Evolutionary conservation across 2,797 vertebrate genomes (phyloP), one percentile per base, ranked within the genome.

Genomic region (Garrulus glandarius): DNA sequence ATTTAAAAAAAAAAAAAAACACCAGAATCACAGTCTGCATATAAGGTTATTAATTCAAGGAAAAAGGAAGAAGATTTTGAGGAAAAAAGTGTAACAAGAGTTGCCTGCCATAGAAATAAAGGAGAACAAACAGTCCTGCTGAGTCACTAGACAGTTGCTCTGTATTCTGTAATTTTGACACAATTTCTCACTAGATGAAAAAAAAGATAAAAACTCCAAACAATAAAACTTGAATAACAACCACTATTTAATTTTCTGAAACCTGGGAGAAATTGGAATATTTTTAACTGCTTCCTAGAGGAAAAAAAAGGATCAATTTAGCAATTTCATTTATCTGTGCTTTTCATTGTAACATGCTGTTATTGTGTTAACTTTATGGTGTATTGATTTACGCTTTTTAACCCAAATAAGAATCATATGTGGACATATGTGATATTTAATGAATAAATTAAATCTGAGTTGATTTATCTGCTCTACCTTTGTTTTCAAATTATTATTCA

Each of bases 371-470:
- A 68, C 90, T 95, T 91, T 44, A 46, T 80, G 24, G 26, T 87
- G 29, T 68, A 43, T 72, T 71, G n/a, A 47, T 41, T 95, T 91
- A 93, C 19, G 26, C 68, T 80, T 93, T 74, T 81, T 79, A 86
- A 61, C 17, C 69, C 1, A 0, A 88, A 55, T 64, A 91, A 87
- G n/a, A 93, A 79, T 46, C 37, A 79, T 95, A 85, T 92, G 32
- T 67, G 64, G 50, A 91, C 50, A 83, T 89, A 80, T 34, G 77
- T 83, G 64, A 81, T 49, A 89, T 55, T 92, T 95, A 85, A 89
- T 91, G 50, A 95, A 94, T 60, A 96, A 97, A 96, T 83, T 95
- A 95, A 90, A 95, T 87, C 32, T 90, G 78, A 95, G 69, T 94
- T 87, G 52, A 92, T 97, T 94, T 97, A 92, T 96, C 52, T 37